Percentiles rank a stretch among this genome's conserved stretches.
Conservation (phyloP, 2,888 invertebrate genomes). For the Netelia inedita region DNA sequence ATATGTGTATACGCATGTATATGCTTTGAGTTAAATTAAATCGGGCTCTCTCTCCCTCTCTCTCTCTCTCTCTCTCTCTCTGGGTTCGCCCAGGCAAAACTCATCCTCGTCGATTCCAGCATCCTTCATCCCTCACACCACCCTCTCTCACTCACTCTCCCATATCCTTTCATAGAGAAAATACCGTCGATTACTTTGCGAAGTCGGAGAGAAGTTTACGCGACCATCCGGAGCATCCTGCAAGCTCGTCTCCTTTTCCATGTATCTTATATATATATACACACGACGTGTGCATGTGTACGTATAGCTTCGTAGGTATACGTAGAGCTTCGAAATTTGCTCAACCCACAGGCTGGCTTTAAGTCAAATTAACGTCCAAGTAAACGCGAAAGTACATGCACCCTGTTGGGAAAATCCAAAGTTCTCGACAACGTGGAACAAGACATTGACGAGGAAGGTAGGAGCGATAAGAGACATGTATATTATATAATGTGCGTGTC, state of each 20-base stretch:
- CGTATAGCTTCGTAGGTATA: not conserved
- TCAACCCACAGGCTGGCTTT: constrained; percentile 33
- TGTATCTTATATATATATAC: not conserved
- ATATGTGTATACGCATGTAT: not conserved
- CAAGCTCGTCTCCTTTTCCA: constrained; percentile 1
- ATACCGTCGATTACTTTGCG: constrained; percentile 62
- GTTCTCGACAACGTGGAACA: constrained; percentile 20
- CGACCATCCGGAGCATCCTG: constrained; percentile 36
- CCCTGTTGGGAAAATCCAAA: constrained; percentile 6
- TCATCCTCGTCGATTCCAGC: constrained; percentile 61
- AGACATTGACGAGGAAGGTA: constrained; percentile 35
- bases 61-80: not conserved
- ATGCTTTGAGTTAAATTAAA: constrained; percentile 62
- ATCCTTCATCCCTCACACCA: constrained; percentile 48
- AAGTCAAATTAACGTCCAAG: constrained; percentile 66
- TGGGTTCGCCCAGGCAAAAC: constrained; percentile 50
- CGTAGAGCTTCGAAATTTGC: constrained; percentile 34
- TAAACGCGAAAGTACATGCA: constrained; percentile 47
- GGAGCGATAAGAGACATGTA: not conserved
- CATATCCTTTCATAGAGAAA: constrained; percentile 56
- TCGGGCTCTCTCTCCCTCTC: constrained; percentile 16
- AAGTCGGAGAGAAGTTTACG: constrained; percentile 62
- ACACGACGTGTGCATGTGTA: not conserved
- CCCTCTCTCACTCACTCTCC: constrained; percentile 18
- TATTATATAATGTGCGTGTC: not conserved